Base-by-base conservation (phyloP, 1,140 invertebrate species). In the Tenebrio molitor region DNA sequence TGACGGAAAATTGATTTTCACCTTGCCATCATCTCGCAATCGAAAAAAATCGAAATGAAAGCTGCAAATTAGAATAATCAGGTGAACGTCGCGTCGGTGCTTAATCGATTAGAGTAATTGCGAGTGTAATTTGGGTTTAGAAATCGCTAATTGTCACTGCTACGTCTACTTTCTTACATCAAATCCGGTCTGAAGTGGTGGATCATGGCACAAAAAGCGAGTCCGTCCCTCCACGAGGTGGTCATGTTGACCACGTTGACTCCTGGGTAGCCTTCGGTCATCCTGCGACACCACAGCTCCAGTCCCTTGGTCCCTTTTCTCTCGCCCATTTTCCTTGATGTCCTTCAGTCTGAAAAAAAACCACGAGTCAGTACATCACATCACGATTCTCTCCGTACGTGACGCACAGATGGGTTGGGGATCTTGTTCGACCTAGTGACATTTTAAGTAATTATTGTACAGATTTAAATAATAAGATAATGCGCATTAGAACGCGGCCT, bases 161-260 rank as follows among this genome's bases (percentile, higher is more conserved):
- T 39, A 5, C 3, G 6, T 14, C 19, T 7, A 29, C 25, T 58
- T 82, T 93, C 94, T 96, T 87, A 97, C 96, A 98, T 97, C 72
- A 98, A 88, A 84, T 98, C 96, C 29, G 96, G 96, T 79, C 95
- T 89, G 85, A 96, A 98, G 82, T 95, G 92, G 85, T 98, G 96
- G 79, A 99, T 96, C 83, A 99, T 90, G 53, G 96, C 97, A 87
- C 96, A 99, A 85, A 98, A 98, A 21, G 95, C 95, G 42, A 98
- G 89, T 53, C 97, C 97, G 86, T 97, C 92, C 76, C 94, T 88
- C 95, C 95, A 97, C 1, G 93, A 95, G 68, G 94, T 95, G 65
- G 93, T 96, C 94, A 97, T 96, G 84, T 97, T 96, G 75, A 91
- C 90, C 71, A 97, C 90, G 78, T 91, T 91, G 33, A 98, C 95